Evolutionary conservation across 2,888 invertebrate genomes (phyloP).

Genomic region (Thalpophila matura): DNA sequence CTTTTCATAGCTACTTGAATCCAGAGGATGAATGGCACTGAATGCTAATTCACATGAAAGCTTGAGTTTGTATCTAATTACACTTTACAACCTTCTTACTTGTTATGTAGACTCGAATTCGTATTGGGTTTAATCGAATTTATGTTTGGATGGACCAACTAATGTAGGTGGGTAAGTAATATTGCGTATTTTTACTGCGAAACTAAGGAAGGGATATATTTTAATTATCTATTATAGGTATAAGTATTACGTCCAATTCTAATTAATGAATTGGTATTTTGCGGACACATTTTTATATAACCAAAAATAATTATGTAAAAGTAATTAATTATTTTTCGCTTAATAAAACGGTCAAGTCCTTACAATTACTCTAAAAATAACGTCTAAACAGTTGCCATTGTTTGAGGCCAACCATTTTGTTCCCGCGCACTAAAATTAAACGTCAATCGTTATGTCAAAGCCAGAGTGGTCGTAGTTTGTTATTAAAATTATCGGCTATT

Average conservation of each 20-base stretch:
- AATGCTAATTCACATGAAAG: constrained; percentile 76
- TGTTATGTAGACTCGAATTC: constrained; percentile 35
- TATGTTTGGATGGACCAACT: constrained; percentile 15
- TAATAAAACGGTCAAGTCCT: neutral
- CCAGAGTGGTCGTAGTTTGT: constrained; percentile 80
- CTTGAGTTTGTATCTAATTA: constrained; percentile 64
- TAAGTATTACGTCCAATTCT: neutral
- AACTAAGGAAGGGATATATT: too few species aligned
- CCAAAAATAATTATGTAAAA: neutral
- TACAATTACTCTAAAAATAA: constrained; percentile 28
- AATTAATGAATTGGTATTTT: neutral
- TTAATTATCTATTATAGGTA: too few species aligned
- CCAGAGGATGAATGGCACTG: constrained; percentile 75
- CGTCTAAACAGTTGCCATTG: constrained; percentile 69
- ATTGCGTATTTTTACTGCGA: too few species aligned
- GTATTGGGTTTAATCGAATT: constrained; percentile 41
- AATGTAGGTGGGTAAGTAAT: constrained; percentile 1
- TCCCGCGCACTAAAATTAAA: constrained; percentile 86
- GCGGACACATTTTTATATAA: neutral
- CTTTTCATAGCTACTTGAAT: constrained; percentile 79
- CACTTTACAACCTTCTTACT: constrained; percentile 59
- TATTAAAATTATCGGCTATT: constrained; percentile 86
- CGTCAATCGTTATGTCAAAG: constrained; percentile 84
- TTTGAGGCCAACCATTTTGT: constrained; percentile 71
- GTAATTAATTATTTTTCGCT: neutral